phyloP scores from a whole-genome alignment of 2,888 invertebrate species.

The Mactromeris polynyma region DNA sequence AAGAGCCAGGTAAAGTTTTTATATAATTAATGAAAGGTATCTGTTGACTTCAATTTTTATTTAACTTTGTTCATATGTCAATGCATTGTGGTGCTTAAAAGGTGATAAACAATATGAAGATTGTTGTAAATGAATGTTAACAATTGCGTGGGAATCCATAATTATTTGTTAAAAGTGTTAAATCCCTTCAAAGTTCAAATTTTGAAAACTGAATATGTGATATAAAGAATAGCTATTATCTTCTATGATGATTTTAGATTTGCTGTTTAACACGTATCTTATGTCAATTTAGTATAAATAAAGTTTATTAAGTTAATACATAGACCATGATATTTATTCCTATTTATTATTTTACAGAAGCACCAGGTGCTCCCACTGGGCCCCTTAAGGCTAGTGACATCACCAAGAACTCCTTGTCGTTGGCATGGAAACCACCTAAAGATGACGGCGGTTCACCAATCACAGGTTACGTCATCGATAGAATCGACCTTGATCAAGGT shows the following conservation, averaged over 20 bases:
- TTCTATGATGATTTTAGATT: background rate
- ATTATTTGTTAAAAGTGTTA: background rate
- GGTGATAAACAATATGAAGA: no score
- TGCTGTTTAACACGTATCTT: no score
- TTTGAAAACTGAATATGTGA: background rate
- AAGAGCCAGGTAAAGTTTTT: constrained; percentile 78
- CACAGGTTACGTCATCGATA: constrained; percentile 85
- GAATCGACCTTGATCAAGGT: constrained; percentile 78
- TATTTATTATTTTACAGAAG: constrained; percentile 72
- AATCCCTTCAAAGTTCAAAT: background rate
- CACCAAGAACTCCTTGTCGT: constrained; percentile 80
- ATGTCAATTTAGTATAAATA: no score
- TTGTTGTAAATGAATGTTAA: no score
- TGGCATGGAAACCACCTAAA: constrained; percentile 85
- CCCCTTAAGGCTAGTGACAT: constrained; percentile 78
- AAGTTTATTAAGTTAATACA: background rate
- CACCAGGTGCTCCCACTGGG: constrained; percentile 81
- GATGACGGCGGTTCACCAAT: constrained; percentile 85
- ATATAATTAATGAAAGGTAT: no score
- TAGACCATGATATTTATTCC: background rate
- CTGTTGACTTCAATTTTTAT: no score
- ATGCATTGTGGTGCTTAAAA: no score
- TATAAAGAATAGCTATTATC: background rate
- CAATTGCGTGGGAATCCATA: no score
- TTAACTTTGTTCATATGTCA: no score